Evolutionary conservation across 1,140 invertebrate species (phyloP).

Genomic region (Manduca sexta): DNA sequence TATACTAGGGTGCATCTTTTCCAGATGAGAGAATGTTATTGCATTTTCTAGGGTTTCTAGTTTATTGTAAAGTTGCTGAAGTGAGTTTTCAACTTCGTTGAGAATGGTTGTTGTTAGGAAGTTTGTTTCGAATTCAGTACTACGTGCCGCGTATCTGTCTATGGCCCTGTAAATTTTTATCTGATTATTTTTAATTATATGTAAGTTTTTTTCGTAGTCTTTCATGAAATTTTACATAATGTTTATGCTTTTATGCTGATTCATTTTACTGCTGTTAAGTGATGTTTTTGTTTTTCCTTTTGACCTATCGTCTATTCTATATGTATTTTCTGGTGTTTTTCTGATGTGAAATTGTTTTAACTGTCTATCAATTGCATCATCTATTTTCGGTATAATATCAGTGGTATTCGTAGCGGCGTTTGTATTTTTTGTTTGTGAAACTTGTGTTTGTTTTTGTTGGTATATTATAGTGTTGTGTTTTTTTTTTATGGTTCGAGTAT

Average conservation of each 20-base stretch:
- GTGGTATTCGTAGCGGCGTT: not conserved
- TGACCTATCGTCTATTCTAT: slow-evolving; percentile 21
- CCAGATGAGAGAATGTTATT: slow-evolving; percentile 18
- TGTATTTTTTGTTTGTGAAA: not conserved
- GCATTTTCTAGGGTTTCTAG: slow-evolving; percentile 20
- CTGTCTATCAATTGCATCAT: slow-evolving; percentile 25
- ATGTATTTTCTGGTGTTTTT: slow-evolving; percentile 17
- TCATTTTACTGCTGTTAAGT: too few relatives aligned
- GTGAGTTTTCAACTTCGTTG: slow-evolving; percentile 10
- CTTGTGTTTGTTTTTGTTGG: not conserved
- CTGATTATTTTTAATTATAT: slow-evolving; percentile 1
- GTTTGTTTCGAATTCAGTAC: not conserved
- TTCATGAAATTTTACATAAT: slow-evolving; percentile 13
- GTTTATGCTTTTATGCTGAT: too few relatives aligned
- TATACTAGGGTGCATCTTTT: slow-evolving; percentile 17
- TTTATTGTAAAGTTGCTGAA: slow-evolving; percentile 19
- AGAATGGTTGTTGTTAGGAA: slow-evolving; percentile 6
- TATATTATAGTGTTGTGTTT: not conserved
- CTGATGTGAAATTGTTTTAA: slow-evolving; percentile 24
- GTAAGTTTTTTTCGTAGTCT: slow-evolving; percentile 9
- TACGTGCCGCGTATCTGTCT: slow-evolving; percentile 6
- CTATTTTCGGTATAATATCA: slow-evolving; percentile 15
- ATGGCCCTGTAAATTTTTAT: slow-evolving; percentile 1
- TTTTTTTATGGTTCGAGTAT: too few relatives aligned
- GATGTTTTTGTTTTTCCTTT: slow-evolving; percentile 23